Percentiles rank a stretch among this genome's conserved stretches.
Evolutionary conservation across 2,113 vertebrate genomes (phyloP).

Genomic region (Seriola aureovittata): DNA sequence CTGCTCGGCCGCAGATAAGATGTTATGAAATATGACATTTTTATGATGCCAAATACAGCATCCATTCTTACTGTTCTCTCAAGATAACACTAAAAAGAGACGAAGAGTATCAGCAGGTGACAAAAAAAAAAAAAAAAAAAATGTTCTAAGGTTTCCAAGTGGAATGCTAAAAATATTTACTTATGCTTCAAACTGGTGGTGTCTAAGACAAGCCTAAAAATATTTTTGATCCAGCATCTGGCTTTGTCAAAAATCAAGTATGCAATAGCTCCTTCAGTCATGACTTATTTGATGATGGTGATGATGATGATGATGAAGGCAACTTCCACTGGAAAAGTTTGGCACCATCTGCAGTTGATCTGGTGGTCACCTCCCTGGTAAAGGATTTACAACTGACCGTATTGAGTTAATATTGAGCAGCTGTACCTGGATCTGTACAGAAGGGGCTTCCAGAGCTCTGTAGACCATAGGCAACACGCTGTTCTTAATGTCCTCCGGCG

Average conservation of each 20-base stretch:
- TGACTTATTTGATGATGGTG: background rate
- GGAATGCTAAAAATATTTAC: conserved; percentile 17
- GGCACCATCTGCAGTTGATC: background rate
- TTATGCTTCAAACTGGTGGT: background rate
- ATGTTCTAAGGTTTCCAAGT: background rate
- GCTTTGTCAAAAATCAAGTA: background rate
- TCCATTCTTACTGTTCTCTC: background rate
- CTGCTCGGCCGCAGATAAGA: conserved; percentile 78
- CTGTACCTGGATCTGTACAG: conserved; percentile 97
- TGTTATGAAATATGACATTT: conserved; percentile 16
- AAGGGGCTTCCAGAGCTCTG: conserved; percentile 96
- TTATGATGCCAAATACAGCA: background rate
- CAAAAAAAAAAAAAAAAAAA: background rate
- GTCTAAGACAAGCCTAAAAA: background rate
- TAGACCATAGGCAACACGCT: conserved; percentile 97
- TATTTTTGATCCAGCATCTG: background rate
- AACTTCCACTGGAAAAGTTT: background rate
- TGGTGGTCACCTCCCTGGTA: background rate
- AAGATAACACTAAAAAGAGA: conserved; percentile 7
- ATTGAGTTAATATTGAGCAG: background rate
- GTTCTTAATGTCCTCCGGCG: conserved; percentile 96
- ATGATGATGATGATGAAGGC: background rate
- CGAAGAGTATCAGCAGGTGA: background rate
- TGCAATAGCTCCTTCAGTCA: background rate
- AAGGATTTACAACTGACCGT: background rate